Evolutionary conservation across 2,797 vertebrate species (phyloP).

Genomic region (Synanceia verrucosa): DNA sequence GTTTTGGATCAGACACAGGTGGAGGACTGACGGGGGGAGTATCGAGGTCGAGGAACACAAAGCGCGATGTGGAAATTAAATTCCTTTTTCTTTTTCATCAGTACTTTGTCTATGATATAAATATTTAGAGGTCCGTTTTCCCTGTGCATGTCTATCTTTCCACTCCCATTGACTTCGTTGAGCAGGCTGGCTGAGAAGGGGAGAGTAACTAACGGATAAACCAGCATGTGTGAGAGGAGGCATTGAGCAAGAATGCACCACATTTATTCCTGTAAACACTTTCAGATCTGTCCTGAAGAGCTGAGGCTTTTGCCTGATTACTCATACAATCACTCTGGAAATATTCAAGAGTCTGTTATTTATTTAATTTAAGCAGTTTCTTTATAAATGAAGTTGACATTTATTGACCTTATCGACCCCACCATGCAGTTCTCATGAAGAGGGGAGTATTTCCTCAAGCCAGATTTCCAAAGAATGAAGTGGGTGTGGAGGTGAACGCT

Average conservation of each 20-base stretch:
- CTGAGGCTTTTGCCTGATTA: neutral
- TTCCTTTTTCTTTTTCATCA: neutral
- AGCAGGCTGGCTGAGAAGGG: neutral
- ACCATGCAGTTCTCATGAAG: neutral
- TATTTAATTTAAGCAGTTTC: neutral
- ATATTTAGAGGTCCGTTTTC: slow-evolving; percentile 37
- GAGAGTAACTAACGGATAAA: slow-evolving; percentile 1
- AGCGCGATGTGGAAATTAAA: slow-evolving; percentile 18
- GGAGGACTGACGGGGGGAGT: no score
- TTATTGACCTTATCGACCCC: neutral
- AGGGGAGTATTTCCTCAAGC: neutral
- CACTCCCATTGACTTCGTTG: neutral
- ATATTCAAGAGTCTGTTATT: neutral
- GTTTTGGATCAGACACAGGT: neutral
- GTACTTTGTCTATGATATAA: neutral
- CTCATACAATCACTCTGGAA: neutral
- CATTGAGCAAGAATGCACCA: neutral
- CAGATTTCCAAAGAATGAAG: neutral
- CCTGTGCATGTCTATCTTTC: neutral
- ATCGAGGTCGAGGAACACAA: no score
- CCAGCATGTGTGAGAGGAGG: neutral
- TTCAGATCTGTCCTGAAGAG: neutral
- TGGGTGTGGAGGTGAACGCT: neutral
- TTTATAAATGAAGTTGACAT: neutral
- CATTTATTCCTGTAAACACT: neutral